A percentile compares a stretch with the other conserved stretches of the same genome.
Evolutionary conservation across 2,797 vertebrate species (phyloP).

Genomic region (Hybognathus amarus): DNA sequence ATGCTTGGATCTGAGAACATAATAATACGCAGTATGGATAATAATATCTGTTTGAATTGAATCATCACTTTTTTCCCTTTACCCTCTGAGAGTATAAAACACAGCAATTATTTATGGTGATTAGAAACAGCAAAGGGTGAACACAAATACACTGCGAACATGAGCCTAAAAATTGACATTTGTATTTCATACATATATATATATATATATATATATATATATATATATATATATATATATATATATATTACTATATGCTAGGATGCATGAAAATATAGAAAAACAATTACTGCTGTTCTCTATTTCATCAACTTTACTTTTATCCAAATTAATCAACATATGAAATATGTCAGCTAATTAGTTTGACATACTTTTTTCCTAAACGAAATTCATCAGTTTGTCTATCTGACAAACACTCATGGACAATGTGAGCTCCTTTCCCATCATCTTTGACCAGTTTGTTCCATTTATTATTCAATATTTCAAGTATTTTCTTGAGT

Average conservation of each 20-base stretch:
- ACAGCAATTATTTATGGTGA: background rate
- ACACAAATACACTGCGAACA: background rate
- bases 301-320: background rate
- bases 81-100: background rate
- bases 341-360: background rate
- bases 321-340: background rate
- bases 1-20: background rate
- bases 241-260: background rate
- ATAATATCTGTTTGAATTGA: background rate
- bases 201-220: no score
- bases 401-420: background rate
- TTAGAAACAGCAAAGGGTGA: background rate
- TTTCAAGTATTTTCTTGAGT: slow-evolving; percentile 34
- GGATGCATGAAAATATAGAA: background rate
- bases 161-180: background rate
- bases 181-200: background rate
- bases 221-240: no score
- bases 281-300: background rate
- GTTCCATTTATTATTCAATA: slow-evolving; percentile 49
- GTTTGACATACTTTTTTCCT: background rate
- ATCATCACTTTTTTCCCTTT: background rate
- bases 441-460: slow-evolving; percentile 39
- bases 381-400: background rate
- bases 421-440: background rate
- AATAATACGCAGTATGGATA: background rate